These are phyloP conservation scores for Mesaphorura yosii DNA, from an alignment of 1,140 invertebrate genomes.

Conservation along the genomic window DNA sequence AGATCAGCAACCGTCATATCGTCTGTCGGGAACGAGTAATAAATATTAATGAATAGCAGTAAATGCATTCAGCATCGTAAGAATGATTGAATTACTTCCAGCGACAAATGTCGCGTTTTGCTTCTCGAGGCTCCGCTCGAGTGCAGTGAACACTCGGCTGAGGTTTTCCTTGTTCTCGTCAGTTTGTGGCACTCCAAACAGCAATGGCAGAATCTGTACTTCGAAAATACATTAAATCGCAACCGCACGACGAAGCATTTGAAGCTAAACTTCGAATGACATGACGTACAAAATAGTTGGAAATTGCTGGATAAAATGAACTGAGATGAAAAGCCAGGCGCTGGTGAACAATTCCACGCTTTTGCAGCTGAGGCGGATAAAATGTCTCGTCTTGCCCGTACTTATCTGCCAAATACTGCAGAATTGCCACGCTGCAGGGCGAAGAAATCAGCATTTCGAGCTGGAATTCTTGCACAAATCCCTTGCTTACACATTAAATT, in stretches of 20 bases:
- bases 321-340: constrained; percentile 61
- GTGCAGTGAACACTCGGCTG: constrained; percentile 50
- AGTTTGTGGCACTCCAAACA: constrained; percentile 56
- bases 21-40: constrained; percentile 36
- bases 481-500: too few species aligned
- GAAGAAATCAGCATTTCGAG: neutral
- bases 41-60: constrained; percentile 2
- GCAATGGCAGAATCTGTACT: constrained; percentile 53
- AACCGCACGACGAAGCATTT: neutral
- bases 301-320: constrained; percentile 58
- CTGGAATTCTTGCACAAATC: neutral
- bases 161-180: constrained; percentile 51
- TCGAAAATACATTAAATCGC: constrained; percentile 4
- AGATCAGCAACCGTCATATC: constrained; percentile 62
- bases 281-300: constrained; percentile 48
- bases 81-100: constrained; percentile 38
- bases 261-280: too few species aligned
- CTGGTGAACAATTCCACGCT: constrained; percentile 59
- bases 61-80: constrained; percentile 16
- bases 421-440: constrained; percentile 51
- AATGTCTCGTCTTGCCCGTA: constrained; percentile 50
- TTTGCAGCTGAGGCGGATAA: constrained; percentile 54
- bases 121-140: constrained; percentile 52
- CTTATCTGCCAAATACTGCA: constrained; percentile 62
- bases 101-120: constrained; percentile 52